Evolutionary conservation across 1,140 invertebrate species (phyloP), one percentile per base, ranked within the genome.

Genomic region (Drosophila sp.): DNA sequence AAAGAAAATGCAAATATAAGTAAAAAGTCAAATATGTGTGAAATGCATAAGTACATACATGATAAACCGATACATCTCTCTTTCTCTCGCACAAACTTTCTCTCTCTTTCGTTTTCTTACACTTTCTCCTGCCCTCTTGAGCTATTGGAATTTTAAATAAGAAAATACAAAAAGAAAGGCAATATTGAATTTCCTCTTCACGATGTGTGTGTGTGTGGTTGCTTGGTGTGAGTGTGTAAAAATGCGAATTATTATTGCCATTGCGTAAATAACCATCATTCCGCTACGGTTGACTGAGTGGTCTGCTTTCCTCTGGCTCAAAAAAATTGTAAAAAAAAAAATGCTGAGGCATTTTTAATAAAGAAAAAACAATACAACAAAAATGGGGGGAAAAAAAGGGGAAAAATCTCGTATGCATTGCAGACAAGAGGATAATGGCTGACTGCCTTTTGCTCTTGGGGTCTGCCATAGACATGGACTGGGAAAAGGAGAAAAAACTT

Each of bases 211-310:
- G 57, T 64, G 65, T 44, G 61, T 65, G 40, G 50, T 65, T 38
- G 62, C 35, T 10, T 38, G 7, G 44, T n/a, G 32, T 57, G 33
- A 27, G 65, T 55, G 74, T 73, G 70, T 76, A 70, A 66, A 90
- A 79, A 77, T 90, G 75, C 55, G 79, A 79, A 90, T 90, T 90
- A 90, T 86, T 82, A 90, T 86, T 82, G 81, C 79, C 82, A 85
- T 90, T 86, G 86, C 86, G 86, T 90, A 90, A 90, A 90, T 90
- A 90, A 86, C 86, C 86, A 90, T 90, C 86, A 90, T 90, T 90
- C 86, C 86, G 67, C 35, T 69, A 66, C 67, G 65, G 44, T 65
- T 66, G 74, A 72, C 50, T 56, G 7, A 25, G 10, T 60, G 38
- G 29, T 41, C 55, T 30, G n/a, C 38, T 29, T n/a, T 29, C 25